Evolutionary conservation across 2,888 invertebrate species (phyloP).

Genomic region (Drosophila merina): DNA sequence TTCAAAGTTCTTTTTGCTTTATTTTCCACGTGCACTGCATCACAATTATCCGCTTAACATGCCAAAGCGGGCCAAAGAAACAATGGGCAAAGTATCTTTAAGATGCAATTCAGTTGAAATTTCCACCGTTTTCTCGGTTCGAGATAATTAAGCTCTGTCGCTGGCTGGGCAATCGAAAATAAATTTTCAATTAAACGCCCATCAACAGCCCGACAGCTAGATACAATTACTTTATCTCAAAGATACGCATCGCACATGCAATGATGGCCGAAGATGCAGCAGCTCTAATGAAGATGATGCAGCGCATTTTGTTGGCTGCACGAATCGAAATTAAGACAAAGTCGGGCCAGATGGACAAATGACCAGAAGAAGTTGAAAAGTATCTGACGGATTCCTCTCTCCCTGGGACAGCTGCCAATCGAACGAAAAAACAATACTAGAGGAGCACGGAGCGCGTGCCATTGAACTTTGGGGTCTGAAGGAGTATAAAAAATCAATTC

Average conservation of each 20-base stretch:
- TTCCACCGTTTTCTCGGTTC: constrained; percentile 2
- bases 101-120: constrained; percentile 62
- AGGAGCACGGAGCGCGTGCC: constrained; percentile 48
- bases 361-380: constrained; percentile 35
- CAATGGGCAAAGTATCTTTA: constrained; percentile 72
- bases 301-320: constrained; percentile 51
- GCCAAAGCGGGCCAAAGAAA: constrained; percentile 66
- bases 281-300: constrained; percentile 57
- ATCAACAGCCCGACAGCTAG: constrained; percentile 38
- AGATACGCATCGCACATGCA: constrained; percentile 28
- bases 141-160: constrained; percentile 59
- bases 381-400: constrained; percentile 66
- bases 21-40: constrained; percentile 57
- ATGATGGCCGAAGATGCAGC: constrained; percentile 34
- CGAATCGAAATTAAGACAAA: constrained; percentile 56
- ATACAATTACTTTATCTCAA: constrained; percentile 68
- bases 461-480: constrained; percentile 55
- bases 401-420: constrained; percentile 57
- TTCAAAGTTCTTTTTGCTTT: constrained; percentile 79
- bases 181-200: constrained; percentile 64
- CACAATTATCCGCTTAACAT: constrained; percentile 74
- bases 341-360: constrained; percentile 34
- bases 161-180: constrained; percentile 31
- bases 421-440: no score
- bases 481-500: constrained; percentile 26